Evolutionary conservation across 2,888 invertebrate genomes (phyloP).

Genomic region (Cheiracanthium punctorium): DNA sequence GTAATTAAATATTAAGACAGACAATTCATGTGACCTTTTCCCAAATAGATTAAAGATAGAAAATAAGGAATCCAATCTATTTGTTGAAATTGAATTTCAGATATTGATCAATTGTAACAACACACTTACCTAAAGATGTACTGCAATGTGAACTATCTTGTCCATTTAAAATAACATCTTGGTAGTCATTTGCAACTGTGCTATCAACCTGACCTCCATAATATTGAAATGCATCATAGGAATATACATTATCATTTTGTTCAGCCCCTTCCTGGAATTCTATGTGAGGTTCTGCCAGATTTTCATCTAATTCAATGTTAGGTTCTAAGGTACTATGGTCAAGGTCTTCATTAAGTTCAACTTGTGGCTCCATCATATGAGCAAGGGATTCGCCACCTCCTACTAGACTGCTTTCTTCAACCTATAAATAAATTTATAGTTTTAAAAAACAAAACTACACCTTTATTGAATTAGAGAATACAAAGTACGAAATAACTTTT

Average conservation of each 20-base stretch:
- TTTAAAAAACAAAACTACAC: no score
- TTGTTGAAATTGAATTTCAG: no score
- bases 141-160: not conserved
- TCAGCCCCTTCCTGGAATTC: conserved; percentile 6
- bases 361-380: conserved; percentile 15
- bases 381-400: conserved; percentile 28
- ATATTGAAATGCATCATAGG: conserved; percentile 30
- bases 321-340: conserved; percentile 7
- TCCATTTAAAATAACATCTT: no score
- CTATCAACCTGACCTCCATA: no score
- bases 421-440: conserved; percentile 4
- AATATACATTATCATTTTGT: conserved; percentile 33
- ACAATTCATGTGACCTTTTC: no score
- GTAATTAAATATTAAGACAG: no score
- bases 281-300: not conserved
- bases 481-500: no score
- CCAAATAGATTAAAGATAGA: no score
- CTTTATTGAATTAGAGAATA: no score
- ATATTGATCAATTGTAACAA: no score
- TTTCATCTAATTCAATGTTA: conserved; percentile 4
- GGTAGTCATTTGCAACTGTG: no score
- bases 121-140: not conserved
- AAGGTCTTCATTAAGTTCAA: conserved; percentile 1
- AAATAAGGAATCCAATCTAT: no score
- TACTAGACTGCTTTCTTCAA: conserved; percentile 39